These are phyloP conservation scores for Distichodus sexfasciatus DNA, from an alignment of 2,797 vertebrate genomes.

Conservation along the genomic window DNA sequence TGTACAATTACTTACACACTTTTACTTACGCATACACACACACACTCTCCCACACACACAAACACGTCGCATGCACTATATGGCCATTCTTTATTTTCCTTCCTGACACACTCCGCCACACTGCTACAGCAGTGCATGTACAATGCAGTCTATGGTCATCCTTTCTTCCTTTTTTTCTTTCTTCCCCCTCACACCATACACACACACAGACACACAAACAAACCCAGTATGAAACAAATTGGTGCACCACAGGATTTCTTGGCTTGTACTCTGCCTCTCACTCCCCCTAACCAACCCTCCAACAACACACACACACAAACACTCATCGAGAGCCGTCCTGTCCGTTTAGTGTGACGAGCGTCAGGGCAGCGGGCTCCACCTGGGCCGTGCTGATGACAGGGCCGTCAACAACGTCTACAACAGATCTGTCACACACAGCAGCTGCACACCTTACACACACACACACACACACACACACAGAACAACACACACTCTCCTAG, in stretches of 20 bases:
- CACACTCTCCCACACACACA: too few species aligned
- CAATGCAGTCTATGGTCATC: too few species aligned
- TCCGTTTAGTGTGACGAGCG: conserved; percentile 9
- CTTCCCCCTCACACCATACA: not conserved
- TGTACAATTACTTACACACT: too few species aligned
- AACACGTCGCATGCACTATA: too few species aligned
- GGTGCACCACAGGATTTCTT: not conserved
- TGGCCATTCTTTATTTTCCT: conserved; percentile 40
- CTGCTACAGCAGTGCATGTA: too few species aligned
- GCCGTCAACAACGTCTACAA: not conserved
- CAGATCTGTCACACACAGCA: conserved; percentile 3
- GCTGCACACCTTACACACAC: conserved; percentile 12
- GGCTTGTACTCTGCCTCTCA: conserved; percentile 5
- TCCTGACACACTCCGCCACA: too few species aligned
- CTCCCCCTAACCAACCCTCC: not conserved
- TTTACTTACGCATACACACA: too few species aligned
- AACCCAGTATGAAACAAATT: conserved; percentile 30
- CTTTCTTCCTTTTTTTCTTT: not conserved
- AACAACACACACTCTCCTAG: not conserved
- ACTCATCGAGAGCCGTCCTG: not conserved
- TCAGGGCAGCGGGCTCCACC: not conserved
- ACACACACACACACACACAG: not conserved
- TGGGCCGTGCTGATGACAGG: conserved; percentile 12
- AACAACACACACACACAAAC: not conserved
- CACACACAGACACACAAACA: not conserved